phyloP scores from a whole-genome alignment of 2,888 invertebrate species.

The Pedicia rivosa region DNA sequence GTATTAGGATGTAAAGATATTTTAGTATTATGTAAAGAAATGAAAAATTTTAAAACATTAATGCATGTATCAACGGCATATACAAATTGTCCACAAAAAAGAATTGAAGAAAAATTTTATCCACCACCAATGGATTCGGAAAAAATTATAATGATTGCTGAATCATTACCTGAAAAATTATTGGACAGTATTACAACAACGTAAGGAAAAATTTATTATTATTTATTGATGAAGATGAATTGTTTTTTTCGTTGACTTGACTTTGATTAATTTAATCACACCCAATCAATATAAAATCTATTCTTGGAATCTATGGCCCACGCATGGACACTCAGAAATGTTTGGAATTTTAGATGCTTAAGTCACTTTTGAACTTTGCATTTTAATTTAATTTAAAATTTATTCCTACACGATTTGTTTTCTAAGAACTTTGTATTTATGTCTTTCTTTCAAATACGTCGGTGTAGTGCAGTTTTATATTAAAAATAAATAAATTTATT shows the following conservation, averaged over 20 bases:
- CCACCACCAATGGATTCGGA: conserved; percentile 34
- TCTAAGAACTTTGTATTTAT: neutral
- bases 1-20: conserved; percentile 50
- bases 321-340: too few species aligned
- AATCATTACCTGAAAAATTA: conserved; percentile 34
- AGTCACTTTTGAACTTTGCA: too few species aligned
- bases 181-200: conserved; percentile 36
- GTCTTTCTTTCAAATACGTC: conserved; percentile 1
- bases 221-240: too few species aligned
- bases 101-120: conserved; percentile 39
- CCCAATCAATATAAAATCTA: too few species aligned
- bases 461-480: neutral
- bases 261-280: too few species aligned
- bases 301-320: too few species aligned
- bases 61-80: conserved; percentile 44
- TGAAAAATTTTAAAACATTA: conserved; percentile 33
- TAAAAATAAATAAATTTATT: neutral
- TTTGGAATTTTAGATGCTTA: too few species aligned
- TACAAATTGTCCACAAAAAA: conserved; percentile 33
- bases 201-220: too few species aligned
- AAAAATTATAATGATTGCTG: conserved; percentile 34
- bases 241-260: too few species aligned
- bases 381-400: too few species aligned
- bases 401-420: neutral
- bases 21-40: conserved; percentile 45